Base-by-base conservation (phyloP, 2,113 vertebrate species). In the Lepus timidus region DNA sequence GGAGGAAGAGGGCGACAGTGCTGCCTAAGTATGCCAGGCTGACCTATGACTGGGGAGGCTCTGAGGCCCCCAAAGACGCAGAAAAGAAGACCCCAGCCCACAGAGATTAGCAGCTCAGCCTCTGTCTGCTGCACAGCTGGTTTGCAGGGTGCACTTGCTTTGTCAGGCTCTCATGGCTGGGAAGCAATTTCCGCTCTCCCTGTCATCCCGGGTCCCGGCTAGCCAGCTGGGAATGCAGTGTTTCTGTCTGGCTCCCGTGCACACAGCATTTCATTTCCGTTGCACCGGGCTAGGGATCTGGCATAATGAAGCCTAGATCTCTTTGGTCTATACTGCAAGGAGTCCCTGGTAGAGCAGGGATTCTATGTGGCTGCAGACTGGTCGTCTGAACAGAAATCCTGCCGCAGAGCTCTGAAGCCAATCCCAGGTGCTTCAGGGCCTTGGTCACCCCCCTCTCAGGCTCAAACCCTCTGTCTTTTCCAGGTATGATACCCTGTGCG, bases 201-300 rank as follows among this genome's bases (percentile, higher is more conserved):
- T 81, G 6, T 80, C 85, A 83, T 25, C 44, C 51, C 75, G 49
- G 36, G 88, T 83, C 82, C 85, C 70, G 31, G 81, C 55, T 29
- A 31, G 79, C 71, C 71, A 75, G 44, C 80, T n/a, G 31, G 76
- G 80, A 75, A 9, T 29, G 27, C 85, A 78, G 16, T 2, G 17
- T 58, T 31, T 68, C 33, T 65, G 86, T 9, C 1, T 64, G 6
- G 49, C 44, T 82, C 85, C 62, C 9, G 19, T 49, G 65, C 27
- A 94, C 74, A 79, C 9, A 83, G 74, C 84, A 52, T 91, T 95
- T 91, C 49, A 87, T 91, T 85, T 91, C 88, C 0, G 0, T 52
- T 31, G 44, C 71, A 22, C 0, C 6, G 33, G 7, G 12, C 83
- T 88, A 55, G 81, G 78, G 52, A 64, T 85, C 84, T 61, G 85